These are phyloP conservation scores for Streptopelia turtur DNA, from an alignment of 2,797 vertebrate species.

Conservation along the genomic window DNA sequence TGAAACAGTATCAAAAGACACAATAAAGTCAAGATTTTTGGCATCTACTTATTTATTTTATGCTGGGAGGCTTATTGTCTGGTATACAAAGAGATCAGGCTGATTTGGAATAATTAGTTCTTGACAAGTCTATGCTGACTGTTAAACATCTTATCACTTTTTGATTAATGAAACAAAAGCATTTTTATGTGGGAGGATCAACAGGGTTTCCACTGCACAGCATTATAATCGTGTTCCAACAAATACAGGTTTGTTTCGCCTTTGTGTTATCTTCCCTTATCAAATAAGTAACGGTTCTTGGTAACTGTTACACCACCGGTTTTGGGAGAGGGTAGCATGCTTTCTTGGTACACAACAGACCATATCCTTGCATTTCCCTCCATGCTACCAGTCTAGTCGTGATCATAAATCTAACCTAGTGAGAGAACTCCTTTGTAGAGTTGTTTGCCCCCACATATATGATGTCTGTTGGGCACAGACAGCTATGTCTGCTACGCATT, in stretches of 20 bases:
- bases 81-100: neutral
- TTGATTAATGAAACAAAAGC: neutral
- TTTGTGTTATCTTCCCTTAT: neutral
- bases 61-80: neutral
- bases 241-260: neutral
- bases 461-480: neutral
- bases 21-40: neutral
- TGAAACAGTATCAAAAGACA: neutral
- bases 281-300: neutral
- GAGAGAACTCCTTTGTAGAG: neutral
- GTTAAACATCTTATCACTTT: neutral
- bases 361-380: accelerated
- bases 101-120: neutral
- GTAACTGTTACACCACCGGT: neutral
- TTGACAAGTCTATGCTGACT: neutral
- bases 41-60: neutral
- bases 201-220: neutral
- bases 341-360: neutral
- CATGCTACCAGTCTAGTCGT: neutral
- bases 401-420: neutral
- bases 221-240: neutral
- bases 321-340: neutral
- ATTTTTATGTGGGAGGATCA: neutral
- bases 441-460: accelerated
- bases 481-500: neutral